Base-by-base conservation (phyloP, 2,888 invertebrate species). In the Perizoma flavofasciatum region DNA sequence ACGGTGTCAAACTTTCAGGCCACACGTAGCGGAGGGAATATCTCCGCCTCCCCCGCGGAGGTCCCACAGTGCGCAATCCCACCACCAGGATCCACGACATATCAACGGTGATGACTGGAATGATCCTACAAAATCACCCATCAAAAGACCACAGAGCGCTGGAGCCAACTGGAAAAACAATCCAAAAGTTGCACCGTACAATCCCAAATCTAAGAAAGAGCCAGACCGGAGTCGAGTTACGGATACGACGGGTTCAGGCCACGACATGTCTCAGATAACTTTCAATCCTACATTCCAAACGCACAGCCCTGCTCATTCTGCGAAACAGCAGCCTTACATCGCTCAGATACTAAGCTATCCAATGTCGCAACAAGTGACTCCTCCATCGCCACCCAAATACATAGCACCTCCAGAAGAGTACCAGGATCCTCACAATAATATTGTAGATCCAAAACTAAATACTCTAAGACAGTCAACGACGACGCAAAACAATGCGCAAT, bases 221-320 rank as follows among this genome's bases (percentile, higher is more conserved):
- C 49, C 37, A 46, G 60, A 60, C 7, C 79, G 82, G 68, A 70
- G 82, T 68, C 88, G 79, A 72, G 84, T 87, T 47, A 55, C 67
- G 39, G 81, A 85, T n/a, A 58, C 66, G 8, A 73, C 77, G 40
- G 81, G 75, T 9, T 75, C 82, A 44, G 79, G 77, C 63, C 86
- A 82, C 69, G 92, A 92, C 49, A 72, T 84, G 50, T 92, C 92
- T 1, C 92, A 92, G 69, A 88, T 92, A 49, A 92, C 92, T 2
- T 92, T 82, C 66, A 92, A 92, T 65, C 92, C 92, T 57, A 92
- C 92, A 88, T 92, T 92, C 89, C 92, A 92, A 78, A 90, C 88
- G 3, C 91, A 92, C 70, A 92, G 92, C 73, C 92, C 92, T 43
- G 89, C 92, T 8, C 92, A 92, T 68, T 81, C 86, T 0, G 79